These are phyloP conservation scores for Vireo griseus DNA, from an alignment of 2,797 vertebrate genomes.

Conservation along the genomic window DNA sequence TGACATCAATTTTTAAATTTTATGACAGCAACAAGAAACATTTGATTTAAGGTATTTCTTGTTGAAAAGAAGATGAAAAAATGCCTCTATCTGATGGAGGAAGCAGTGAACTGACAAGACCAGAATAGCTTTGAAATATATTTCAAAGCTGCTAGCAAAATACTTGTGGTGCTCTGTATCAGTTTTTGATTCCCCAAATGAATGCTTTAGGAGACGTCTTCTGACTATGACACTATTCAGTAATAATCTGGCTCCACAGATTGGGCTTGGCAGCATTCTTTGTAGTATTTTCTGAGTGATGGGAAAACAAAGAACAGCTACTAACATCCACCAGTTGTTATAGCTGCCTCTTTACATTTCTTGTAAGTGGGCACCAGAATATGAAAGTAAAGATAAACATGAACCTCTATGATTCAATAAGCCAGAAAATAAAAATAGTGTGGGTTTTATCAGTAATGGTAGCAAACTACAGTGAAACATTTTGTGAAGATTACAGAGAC, in stretches of 20 bases:
- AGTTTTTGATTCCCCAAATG: background rate
- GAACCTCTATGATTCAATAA: background rate
- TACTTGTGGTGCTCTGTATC: background rate
- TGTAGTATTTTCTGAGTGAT: background rate
- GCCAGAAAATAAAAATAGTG: background rate
- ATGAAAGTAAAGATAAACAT: background rate
- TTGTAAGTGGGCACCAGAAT: background rate
- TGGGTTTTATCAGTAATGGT: background rate
- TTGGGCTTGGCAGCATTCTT: background rate
- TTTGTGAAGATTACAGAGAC: background rate
- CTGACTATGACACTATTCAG: background rate
- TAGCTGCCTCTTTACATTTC: background rate
- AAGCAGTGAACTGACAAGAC: fast-evolving
- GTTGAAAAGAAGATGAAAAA: background rate
- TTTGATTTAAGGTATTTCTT: background rate
- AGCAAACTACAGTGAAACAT: background rate
- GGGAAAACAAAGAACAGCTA: background rate
- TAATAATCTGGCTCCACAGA: background rate
- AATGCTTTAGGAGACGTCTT: background rate
- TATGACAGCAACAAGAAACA: background rate
- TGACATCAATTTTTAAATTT: background rate
- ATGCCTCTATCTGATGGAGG: background rate
- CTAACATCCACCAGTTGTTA: background rate
- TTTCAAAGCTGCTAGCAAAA: background rate
- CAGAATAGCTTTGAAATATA: background rate